phyloP scores from a whole-genome alignment of 2,113 vertebrate genomes.

The Campylomormyrus numenius region DNA sequence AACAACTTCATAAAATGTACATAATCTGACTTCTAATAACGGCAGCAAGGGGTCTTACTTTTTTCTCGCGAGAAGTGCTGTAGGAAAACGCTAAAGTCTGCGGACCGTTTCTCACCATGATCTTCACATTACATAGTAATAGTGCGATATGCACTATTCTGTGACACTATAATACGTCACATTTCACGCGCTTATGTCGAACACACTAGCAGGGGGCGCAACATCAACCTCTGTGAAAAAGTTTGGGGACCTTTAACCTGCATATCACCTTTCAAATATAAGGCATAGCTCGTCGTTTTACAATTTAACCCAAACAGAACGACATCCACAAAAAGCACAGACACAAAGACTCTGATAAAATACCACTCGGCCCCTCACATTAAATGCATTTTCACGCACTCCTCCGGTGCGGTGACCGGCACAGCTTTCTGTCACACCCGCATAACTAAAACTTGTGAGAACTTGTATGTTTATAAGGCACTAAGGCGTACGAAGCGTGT shows the following conservation, averaged over 20 bases:
- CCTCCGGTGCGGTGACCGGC: background rate
- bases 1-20: background rate
- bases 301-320: background rate
- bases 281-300: background rate
- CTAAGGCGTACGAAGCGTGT: background rate
- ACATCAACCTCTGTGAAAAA: background rate
- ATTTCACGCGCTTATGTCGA: background rate
- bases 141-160: background rate
- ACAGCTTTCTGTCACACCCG: background rate
- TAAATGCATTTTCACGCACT: background rate
- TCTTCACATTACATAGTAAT: background rate
- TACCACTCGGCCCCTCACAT: background rate
- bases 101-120: background rate
- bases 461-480: background rate
- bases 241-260: background rate
- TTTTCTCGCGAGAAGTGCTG: background rate
- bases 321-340: background rate
- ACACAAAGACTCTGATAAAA: background rate
- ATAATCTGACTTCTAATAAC: background rate
- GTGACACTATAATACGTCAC: background rate
- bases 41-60: background rate
- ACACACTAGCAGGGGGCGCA: background rate
- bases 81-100: background rate
- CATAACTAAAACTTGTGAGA: background rate
- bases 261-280: background rate